phyloP scores from a whole-genome alignment of 2,888 invertebrate genomes.

The Melolontha melolontha region DNA sequence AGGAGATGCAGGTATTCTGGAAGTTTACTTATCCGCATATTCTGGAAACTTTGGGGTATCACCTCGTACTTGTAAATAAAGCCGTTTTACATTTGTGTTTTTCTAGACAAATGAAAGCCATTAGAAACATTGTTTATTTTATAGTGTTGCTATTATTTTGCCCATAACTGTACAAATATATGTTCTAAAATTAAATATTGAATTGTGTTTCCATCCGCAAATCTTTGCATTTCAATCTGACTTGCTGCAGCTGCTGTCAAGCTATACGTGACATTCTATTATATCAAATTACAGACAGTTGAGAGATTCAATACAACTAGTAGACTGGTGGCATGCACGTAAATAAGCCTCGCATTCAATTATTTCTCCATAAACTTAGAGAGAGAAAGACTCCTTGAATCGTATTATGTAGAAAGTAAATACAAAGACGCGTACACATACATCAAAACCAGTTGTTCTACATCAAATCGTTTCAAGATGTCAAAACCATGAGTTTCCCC shows the following conservation, averaged over 20 bases:
- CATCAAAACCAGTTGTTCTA: slow-evolving; percentile 34
- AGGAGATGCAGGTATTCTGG: too few relatives aligned
- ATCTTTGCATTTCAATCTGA: slow-evolving; percentile 19
- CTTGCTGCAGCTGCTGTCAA: slow-evolving; percentile 29
- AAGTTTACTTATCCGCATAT: too few relatives aligned
- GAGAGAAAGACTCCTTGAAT: slow-evolving; percentile 23
- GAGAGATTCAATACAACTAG: slow-evolving; percentile 30
- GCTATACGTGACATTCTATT: slow-evolving; percentile 30
- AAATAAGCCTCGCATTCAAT: slow-evolving; percentile 33
- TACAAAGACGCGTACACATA: slow-evolving; percentile 21
- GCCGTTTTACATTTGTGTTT: too few relatives aligned
- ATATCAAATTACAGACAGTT: slow-evolving; percentile 35
- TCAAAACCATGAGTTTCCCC: slow-evolving; percentile 30
- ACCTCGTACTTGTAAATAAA: too few relatives aligned
- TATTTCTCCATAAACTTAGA: slow-evolving; percentile 29
- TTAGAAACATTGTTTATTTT: too few relatives aligned
- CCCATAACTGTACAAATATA: too few relatives aligned
- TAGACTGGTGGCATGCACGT: slow-evolving; percentile 12
- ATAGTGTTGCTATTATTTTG: too few relatives aligned
- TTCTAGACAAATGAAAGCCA: too few relatives aligned
- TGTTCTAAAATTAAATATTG: not conserved
- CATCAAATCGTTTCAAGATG: slow-evolving; percentile 30
- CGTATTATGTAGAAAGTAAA: slow-evolving; percentile 26
- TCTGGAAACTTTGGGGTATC: too few relatives aligned
- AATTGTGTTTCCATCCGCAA: slow-evolving; percentile 4